phyloP scores from a whole-genome alignment of 2,888 invertebrate genomes.

The Onchidella celtica region DNA sequence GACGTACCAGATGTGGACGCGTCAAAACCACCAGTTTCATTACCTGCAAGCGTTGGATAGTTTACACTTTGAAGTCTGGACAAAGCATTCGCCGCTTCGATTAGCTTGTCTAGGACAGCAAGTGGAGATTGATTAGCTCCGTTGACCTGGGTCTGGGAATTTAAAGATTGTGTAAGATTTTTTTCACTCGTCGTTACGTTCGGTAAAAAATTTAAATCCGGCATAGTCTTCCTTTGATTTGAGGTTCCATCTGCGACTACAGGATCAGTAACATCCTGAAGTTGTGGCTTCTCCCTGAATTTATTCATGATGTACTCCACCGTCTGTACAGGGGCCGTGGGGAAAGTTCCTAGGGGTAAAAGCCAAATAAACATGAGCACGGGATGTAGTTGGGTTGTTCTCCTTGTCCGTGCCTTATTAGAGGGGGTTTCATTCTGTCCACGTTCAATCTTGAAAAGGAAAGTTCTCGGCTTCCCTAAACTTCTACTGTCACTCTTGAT shows the following conservation, averaged over 20 bases:
- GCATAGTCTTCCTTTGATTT: background rate
- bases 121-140: background rate
- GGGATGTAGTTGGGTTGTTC: background rate
- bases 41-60: background rate
- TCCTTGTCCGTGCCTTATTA: too few relatives aligned
- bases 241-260: background rate
- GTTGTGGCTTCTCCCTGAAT: background rate
- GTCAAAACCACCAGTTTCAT: background rate
- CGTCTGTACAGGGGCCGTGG: background rate
- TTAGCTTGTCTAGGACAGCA: background rate
- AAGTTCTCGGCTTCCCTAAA: background rate
- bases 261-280: background rate
- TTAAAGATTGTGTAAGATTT: background rate
- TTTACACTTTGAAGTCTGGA: background rate
- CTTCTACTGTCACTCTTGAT: too few relatives aligned
- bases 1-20: background rate
- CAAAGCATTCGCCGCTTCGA: conserved; percentile 21
- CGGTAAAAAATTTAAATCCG: background rate
- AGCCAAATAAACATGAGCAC: conserved; percentile 20
- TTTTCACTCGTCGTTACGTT: background rate
- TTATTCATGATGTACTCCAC: conserved; percentile 21
- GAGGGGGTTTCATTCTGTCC: background rate
- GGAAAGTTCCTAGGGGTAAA: conserved; percentile 15
- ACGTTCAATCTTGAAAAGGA: background rate
- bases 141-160: background rate